Evolutionary conservation across 2,797 vertebrate genomes (phyloP).

Genomic region (Valencia hispanica): DNA sequence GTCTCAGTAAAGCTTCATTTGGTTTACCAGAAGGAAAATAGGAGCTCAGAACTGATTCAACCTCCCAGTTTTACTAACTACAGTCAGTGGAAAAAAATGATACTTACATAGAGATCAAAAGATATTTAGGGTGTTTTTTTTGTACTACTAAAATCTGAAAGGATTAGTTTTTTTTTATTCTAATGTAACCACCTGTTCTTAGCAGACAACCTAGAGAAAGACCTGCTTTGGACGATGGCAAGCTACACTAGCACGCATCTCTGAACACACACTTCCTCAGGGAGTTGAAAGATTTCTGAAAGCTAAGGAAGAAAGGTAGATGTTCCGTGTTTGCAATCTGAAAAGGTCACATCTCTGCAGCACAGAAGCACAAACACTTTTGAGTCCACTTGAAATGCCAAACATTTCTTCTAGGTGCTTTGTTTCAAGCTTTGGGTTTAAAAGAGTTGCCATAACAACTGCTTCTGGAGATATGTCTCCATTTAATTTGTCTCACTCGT

Average conservation of each 20-base stretch:
- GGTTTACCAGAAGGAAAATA: not conserved
- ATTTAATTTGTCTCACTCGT: constrained; percentile 19
- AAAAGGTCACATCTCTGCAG: not conserved
- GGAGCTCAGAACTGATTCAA: not conserved
- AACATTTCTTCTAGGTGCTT: constrained; percentile 1
- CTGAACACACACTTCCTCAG: not conserved
- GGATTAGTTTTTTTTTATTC: not conserved
- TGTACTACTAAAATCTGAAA: not conserved
- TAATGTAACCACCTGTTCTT: not conserved
- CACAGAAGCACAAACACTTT: not conserved
- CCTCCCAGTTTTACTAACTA: not conserved
- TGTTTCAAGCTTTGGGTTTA: constrained; percentile 63
- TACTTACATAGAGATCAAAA: not conserved
- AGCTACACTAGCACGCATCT: not conserved
- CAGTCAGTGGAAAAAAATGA: not conserved
- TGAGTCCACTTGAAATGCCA: not conserved
- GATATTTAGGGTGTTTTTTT: not conserved
- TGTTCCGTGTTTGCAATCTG: not conserved
- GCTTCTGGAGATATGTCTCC: constrained; percentile 64
- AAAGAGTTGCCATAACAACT: constrained; percentile 70
- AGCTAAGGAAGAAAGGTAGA: not conserved
- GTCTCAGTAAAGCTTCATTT: not conserved
- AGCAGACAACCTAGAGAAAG: not conserved
- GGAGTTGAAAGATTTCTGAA: not conserved
- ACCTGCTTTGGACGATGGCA: not conserved